These are phyloP conservation scores for Antedon mediterranea DNA, from an alignment of 53 echinoderm and acorn worm species.

Conservation along the genomic window DNA sequence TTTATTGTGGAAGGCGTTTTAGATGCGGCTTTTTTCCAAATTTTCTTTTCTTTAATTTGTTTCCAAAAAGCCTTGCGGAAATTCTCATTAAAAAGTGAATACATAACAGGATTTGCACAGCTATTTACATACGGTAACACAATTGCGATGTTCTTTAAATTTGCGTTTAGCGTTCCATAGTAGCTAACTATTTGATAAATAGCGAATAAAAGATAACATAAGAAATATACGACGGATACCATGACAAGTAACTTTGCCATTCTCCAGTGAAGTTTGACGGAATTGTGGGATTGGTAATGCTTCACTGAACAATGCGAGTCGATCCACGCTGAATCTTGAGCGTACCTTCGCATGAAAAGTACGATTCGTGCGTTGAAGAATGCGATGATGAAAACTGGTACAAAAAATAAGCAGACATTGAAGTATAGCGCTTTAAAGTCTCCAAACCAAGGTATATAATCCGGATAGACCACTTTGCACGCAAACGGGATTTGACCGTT, in stretches of 20 bases:
- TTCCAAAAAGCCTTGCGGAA: conserved; percentile 26
- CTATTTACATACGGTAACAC: conserved; percentile 62
- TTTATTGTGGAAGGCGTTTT: neutral
- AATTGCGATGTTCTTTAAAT: conserved; percentile 27
- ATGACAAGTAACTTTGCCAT: conserved; percentile 51
- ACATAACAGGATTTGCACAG: conserved; percentile 72
- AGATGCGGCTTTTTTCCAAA: neutral
- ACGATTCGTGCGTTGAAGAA: conserved; percentile 46
- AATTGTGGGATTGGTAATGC: neutral
- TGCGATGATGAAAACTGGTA: conserved; percentile 54
- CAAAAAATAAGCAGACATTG: conserved; percentile 58
- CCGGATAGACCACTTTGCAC: conserved; percentile 43
- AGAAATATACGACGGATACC: conserved; percentile 57
- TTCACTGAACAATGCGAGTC: neutral
- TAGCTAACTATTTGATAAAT: conserved; percentile 52
- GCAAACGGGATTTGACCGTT: conserved; percentile 63
- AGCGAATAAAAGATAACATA: conserved; percentile 54
- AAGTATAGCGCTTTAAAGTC: conserved; percentile 74
- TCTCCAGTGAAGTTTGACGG: conserved; percentile 33
- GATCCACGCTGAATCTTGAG: neutral
- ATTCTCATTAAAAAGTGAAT: conserved; percentile 46
- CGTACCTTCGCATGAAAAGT: conserved; percentile 25
- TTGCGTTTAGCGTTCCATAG: conserved; percentile 20
- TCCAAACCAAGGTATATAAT: conserved; percentile 31
- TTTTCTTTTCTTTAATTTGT: neutral